Base-by-base conservation (phyloP, 1,140 invertebrate genomes). In the Drosophila ercepeae region DNA sequence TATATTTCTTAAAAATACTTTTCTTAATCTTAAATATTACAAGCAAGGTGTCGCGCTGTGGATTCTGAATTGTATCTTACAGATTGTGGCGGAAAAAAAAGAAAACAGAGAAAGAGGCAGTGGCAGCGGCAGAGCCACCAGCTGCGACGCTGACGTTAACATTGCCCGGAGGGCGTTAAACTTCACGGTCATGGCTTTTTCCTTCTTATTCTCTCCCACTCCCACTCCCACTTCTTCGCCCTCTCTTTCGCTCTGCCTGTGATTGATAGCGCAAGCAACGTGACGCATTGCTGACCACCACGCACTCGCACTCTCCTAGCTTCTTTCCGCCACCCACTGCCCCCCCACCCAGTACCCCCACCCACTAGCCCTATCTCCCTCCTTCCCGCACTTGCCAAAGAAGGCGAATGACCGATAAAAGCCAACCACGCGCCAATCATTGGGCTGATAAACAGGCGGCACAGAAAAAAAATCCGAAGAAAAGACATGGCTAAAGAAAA, bases 131-230 rank as follows among this genome's bases (percentile, higher is more conserved):
- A 52, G 54, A 19, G 34, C 27, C 21, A 55, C 21, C 32, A 39
- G 44, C 54, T 29, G 57, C 27, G 58, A 7, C 49, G 45, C 27
- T 39, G 50, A 64, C 68, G 61, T 64, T 78, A 60, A 77, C 75
- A 84, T 83, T 74, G 82, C 59, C 51, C 58, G 50, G 86, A 89
- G 88, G 86, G 77, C 86, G 88, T 89, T 89, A 78, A 89, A 90
- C 86, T 88, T 89, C 86, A 89, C 88, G 86, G 86, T 89, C 86
- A 89, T 86, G 88, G 86, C 86, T 83, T 82, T 82, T 88, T 86
- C 65, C 72, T 83, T 79, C 52, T 60, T 77, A 42, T 70, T 68
- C 50, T 76, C 34, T 59, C 34, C 14, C 39, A 18, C 39, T 39
- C 29, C 50, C 45, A 39, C 13, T 21, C 21, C 46, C 19, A 14